Evolutionary conservation across 2,797 vertebrate species (phyloP).

Genomic region (Antrozous pallidus): DNA sequence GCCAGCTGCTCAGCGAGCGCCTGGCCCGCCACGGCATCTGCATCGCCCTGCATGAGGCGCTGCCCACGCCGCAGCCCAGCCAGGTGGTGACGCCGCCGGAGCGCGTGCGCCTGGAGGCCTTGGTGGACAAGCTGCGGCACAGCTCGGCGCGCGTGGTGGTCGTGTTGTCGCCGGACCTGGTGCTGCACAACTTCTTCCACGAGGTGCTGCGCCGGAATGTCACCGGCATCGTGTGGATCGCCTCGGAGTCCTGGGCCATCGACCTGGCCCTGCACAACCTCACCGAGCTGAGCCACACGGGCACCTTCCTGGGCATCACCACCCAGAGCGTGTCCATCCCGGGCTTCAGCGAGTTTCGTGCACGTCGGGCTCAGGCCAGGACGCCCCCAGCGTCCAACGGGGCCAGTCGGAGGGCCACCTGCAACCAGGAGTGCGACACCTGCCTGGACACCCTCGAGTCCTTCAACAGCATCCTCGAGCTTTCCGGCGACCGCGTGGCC

Average conservation of each 20-base stretch:
- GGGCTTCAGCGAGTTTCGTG: slow-evolving; percentile 82
- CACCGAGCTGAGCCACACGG: slow-evolving; percentile 79
- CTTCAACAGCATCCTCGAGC: background rate
- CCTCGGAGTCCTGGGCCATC: slow-evolving; percentile 87
- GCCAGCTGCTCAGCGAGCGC: slow-evolving; percentile 79
- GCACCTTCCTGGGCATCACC: slow-evolving; percentile 87
- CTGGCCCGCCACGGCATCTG: slow-evolving; percentile 80
- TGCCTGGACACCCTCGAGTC: background rate
- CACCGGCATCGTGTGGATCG: slow-evolving; percentile 87
- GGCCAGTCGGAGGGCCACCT: slow-evolving; percentile 56
- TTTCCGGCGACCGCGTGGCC: slow-evolving; percentile 75
- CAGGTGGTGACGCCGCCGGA: rapidly evolving
- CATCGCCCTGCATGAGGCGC: slow-evolving; percentile 86
- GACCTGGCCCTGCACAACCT: slow-evolving; percentile 82
- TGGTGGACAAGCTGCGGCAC: slow-evolving; percentile 79
- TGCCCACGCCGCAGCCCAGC: slow-evolving; percentile 61
- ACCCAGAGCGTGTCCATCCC: slow-evolving; percentile 77
- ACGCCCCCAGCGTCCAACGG: rapidly evolving
- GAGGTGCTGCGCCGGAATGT: slow-evolving; percentile 83
- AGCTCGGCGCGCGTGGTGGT: slow-evolving; percentile 85
- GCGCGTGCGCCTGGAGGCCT: background rate
- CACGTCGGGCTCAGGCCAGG: background rate
- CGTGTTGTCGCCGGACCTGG: slow-evolving; percentile 84
- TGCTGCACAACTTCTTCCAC: slow-evolving; percentile 79
- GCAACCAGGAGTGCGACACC: slow-evolving; percentile 78